A percentile compares a stretch with the other conserved stretches of the same genome.
Evolutionary conservation across 2,888 invertebrate genomes (phyloP).

Genomic region (Drosophila kambysellisi): DNA sequence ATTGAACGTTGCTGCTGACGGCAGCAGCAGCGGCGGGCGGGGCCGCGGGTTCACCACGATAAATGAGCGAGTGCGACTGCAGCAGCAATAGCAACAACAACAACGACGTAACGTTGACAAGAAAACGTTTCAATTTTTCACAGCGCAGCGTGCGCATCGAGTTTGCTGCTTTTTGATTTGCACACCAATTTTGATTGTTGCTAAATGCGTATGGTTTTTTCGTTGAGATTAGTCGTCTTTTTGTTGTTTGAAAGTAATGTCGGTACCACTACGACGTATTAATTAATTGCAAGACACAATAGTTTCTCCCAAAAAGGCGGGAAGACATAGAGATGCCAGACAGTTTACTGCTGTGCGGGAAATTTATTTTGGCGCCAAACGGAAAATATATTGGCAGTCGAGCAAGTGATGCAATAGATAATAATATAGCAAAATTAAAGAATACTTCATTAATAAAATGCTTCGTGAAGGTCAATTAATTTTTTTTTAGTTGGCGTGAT

Average conservation of each 20-base stretch:
- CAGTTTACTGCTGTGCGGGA: background rate
- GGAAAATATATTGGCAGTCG: background rate
- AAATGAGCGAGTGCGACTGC: conserved; percentile 28
- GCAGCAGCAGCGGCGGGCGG: conserved; percentile 44
- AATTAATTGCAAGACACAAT: conserved; percentile 32
- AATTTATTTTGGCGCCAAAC: conserved; percentile 53
- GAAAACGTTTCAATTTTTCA: conserved; percentile 40
- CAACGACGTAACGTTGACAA: conserved; percentile 40
- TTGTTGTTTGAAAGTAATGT: conserved; percentile 18
- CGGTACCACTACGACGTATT: conserved; percentile 39
- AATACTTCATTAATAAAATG: conserved; percentile 8
- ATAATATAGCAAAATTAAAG: background rate
- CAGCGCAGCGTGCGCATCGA: conserved; percentile 47
- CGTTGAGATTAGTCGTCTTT: conserved; percentile 1
- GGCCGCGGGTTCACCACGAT: conserved; percentile 34
- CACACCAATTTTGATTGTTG: background rate
- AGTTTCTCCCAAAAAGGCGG: conserved; percentile 53
- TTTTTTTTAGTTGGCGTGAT: background rate
- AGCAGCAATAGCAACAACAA: conserved; percentile 36
- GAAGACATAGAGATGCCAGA: conserved; percentile 42
- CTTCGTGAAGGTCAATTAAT: background rate
- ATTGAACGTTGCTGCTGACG: conserved; percentile 42
- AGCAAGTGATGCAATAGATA: background rate
- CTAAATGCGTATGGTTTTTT: conserved; percentile 15
- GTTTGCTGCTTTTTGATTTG: conserved; percentile 19